A percentile compares a stretch with the other conserved stretches of the same genome.
These are phyloP conservation scores for Drosophila quadrilineata DNA, from an alignment of 1,140 invertebrate genomes.

Conservation along the genomic window DNA sequence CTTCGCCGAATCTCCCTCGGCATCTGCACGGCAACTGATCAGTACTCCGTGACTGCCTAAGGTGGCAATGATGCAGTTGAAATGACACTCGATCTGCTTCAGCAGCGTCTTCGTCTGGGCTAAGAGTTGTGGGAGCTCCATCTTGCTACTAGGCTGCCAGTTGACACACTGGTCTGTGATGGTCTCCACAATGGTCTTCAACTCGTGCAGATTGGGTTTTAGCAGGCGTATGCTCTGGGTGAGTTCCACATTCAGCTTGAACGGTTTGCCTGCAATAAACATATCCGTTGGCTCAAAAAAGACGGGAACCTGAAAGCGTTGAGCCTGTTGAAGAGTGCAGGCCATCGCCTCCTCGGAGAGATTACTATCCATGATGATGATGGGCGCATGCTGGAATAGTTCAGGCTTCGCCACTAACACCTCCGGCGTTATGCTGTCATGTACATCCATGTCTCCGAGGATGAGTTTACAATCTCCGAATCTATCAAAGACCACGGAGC, in stretches of 20 bases:
- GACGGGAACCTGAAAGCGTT: conserved; percentile 84
- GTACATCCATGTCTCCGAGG: conserved; percentile 92
- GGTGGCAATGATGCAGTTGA: conserved; percentile 84
- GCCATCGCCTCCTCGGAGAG: conserved; percentile 86
- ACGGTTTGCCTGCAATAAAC: conserved; percentile 84
- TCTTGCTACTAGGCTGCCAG: conserved; percentile 7
- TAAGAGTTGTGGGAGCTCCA: conserved; percentile 29
- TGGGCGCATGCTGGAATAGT: conserved; percentile 84
- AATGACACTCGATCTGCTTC: conserved; percentile 54
- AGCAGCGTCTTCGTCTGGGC: conserved; percentile 42
- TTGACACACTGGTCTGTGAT: conserved; percentile 32
- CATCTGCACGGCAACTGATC: conserved; percentile 68
- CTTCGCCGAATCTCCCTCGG: conserved; percentile 42
- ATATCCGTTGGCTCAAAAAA: conserved; percentile 88
- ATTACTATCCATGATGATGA: conserved; percentile 93
- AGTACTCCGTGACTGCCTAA: conserved; percentile 83
- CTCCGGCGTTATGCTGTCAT: conserved; percentile 86
- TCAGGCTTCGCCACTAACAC: conserved; percentile 83
- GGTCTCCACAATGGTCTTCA: conserved; percentile 83
- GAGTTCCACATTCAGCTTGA: conserved; percentile 60
- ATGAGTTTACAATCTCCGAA: conserved; percentile 90
- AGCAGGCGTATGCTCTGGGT: conserved; percentile 83
- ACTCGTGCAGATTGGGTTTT: conserved; percentile 89
- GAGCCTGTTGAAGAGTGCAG: conserved; percentile 85
- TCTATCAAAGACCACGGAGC: conserved; percentile 87